These are phyloP conservation scores for Drosophila miranda DNA, from an alignment of 1,140 invertebrate genomes.

Conservation along the genomic window DNA sequence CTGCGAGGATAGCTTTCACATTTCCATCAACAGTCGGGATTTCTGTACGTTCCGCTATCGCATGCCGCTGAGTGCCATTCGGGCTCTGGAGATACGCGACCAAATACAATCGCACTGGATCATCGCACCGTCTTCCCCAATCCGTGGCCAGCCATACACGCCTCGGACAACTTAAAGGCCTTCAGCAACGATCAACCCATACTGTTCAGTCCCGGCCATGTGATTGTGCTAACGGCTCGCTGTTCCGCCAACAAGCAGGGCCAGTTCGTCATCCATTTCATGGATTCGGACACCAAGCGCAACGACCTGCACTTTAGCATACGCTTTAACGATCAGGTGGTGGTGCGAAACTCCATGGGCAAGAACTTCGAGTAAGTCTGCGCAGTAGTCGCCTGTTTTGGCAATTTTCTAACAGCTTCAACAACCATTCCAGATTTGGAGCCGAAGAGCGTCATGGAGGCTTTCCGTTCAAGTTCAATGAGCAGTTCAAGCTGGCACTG, in stretches of 20 bases:
- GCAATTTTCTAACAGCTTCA: too few species aligned
- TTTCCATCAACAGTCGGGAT: slow-evolving; percentile 76
- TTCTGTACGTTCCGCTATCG: slow-evolving; percentile 77
- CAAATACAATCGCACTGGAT: too few species aligned
- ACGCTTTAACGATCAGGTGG: slow-evolving; percentile 71
- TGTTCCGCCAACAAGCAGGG: slow-evolving; percentile 79
- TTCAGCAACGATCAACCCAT: slow-evolving; percentile 79
- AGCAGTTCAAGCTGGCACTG: slow-evolving; percentile 78
- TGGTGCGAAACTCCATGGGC: slow-evolving; percentile 75
- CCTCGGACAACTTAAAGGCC: slow-evolving; percentile 71
- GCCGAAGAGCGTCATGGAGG: slow-evolving; percentile 74
- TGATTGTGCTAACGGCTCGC: slow-evolving; percentile 75
- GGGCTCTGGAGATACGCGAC: too few species aligned
- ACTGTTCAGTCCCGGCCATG: slow-evolving; percentile 75
- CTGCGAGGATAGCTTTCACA: slow-evolving; percentile 76
- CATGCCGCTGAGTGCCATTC: slow-evolving; percentile 56
- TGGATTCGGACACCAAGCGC: slow-evolving; percentile 72
- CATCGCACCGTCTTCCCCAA: too few species aligned
- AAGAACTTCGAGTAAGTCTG: slow-evolving; percentile 75
- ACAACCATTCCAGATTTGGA: slow-evolving; percentile 60
- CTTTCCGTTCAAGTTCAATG: slow-evolving; percentile 79
- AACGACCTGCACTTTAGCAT: slow-evolving; percentile 80
- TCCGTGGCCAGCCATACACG: too few species aligned
- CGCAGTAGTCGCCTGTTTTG: neutral
- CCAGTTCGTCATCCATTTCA: slow-evolving; percentile 79